A percentile compares a stretch with the other conserved stretches of the same genome.
Evolutionary conservation across 2,797 vertebrate genomes (phyloP).

Genomic region (Podargus strigoides): DNA sequence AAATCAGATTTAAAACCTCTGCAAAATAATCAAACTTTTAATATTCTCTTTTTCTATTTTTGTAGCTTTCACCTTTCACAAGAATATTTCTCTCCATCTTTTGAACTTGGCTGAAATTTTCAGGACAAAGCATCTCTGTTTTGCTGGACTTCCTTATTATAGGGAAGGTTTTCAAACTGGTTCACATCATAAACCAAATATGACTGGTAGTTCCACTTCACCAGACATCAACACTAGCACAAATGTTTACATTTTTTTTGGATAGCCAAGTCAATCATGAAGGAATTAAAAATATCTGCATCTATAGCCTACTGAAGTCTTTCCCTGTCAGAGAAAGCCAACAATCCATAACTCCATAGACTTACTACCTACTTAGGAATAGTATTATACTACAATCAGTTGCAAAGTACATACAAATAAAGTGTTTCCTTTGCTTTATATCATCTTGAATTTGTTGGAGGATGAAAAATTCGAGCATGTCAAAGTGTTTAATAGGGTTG

Average conservation of each 20-base stretch:
- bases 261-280: neutral
- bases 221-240: neutral
- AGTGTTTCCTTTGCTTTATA: neutral
- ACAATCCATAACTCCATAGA: rapidly evolving
- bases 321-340: neutral
- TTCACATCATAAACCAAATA: slow-evolving; percentile 4
- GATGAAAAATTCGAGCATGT: neutral
- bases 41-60: slow-evolving; percentile 8
- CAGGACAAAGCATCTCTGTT: slow-evolving; percentile 36
- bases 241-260: neutral
- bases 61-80: neutral
- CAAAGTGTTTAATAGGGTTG: neutral
- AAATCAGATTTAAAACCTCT: slow-evolving; percentile 34
- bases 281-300: neutral
- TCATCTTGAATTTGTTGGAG: neutral
- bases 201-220: neutral
- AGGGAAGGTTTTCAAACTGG: neutral
- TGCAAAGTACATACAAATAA: neutral
- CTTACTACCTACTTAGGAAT: neutral
- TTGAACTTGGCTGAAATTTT: neutral
- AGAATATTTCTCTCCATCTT: neutral
- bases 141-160: neutral
- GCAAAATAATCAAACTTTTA: slow-evolving; percentile 3
- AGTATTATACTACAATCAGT: neutral
- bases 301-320: neutral